Evolutionary conservation across 2,888 invertebrate species (phyloP), one percentile per base, ranked within the genome.

Genomic region (Cordilura impudica): DNA sequence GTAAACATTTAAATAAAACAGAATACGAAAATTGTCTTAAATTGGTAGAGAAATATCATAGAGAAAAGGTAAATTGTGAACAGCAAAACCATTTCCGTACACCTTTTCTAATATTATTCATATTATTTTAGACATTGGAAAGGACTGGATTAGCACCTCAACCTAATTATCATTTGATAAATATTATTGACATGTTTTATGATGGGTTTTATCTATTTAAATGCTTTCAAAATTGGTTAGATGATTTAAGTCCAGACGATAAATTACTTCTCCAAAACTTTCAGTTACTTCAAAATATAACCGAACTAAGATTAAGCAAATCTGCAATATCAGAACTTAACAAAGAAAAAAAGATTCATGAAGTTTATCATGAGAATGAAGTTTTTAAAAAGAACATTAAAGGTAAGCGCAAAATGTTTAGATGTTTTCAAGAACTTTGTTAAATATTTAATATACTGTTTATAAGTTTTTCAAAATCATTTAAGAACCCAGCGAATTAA

Each of bases 341-440:
- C 12, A 83, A 80, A 21, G 84, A 85, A 60, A 84, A 82, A 66
- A 71, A 72, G 35, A 73, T 84, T 12, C 84, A 85, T 73, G 74
- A 83, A 51, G 66, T 84, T n/a, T 83, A 70, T 65, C 83, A 83
- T 75, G 83, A 84, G 63, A 84, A 83, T 75, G 81, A 83, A 51
- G 71, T 51, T 16, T 26, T 81, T 29, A 81, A 83, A 53, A 82
- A 58, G 21, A 82, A 81, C 71, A 83, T 84, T 58, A 43, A 65
- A 54, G 81, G 85, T 82, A 78, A 77, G 43, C 23, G 7, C 26
- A 18, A n/a, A 10, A 26, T 54, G 6, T 7, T 14, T 29, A n/a
- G n/a, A n/a, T 16, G 35, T 10, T 16, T 35, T 43, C 6, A 12
- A 21, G n/a, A n/a, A n/a, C n/a, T n/a, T n/a, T n/a, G n/a, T n/a